Conservation (phyloP, 2,888 invertebrate genomes). For the Acleris sparsana region DNA sequence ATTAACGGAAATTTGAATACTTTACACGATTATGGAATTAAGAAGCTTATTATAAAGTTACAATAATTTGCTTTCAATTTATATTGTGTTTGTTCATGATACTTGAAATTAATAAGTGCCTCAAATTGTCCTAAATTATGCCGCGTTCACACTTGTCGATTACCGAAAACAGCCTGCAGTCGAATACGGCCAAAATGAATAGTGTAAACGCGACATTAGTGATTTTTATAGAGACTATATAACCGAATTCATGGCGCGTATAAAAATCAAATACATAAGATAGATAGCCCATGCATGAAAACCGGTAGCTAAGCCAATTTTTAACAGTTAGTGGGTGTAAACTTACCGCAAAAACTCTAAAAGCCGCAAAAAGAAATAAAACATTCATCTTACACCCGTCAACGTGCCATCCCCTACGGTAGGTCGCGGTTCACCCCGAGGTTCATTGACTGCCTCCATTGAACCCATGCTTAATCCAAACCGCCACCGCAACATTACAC, state of each 20-base stretch:
- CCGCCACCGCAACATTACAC: constrained; percentile 41
- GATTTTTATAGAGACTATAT: too few species aligned
- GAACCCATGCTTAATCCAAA: constrained; percentile 50
- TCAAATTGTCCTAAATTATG: too few species aligned
- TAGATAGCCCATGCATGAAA: too few species aligned
- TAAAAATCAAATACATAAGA: too few species aligned
- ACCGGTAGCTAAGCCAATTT: too few species aligned
- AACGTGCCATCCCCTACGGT: constrained; percentile 67
- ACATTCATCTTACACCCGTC: constrained; percentile 48
- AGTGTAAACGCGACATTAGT: too few species aligned
- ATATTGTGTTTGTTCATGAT: too few species aligned
- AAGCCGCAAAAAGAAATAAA: constrained; percentile 37
- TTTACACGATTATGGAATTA: constrained; percentile 3
- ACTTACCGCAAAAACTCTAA: constrained; percentile 1
- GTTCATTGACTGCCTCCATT: constrained; percentile 68
- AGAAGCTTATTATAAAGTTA: not conserved
- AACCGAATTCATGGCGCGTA: too few species aligned
- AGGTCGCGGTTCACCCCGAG: constrained; percentile 74
- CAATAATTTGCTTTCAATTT: not conserved
- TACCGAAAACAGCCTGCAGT: too few species aligned
- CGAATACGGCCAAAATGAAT: too few species aligned
- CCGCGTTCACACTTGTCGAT: too few species aligned
- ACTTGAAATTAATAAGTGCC: too few species aligned
- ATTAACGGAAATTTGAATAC: constrained; percentile 26
- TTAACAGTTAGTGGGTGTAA: not conserved